A percentile compares a stretch with the other conserved stretches of the same genome.
phyloP scores from a whole-genome alignment of 2,888 invertebrate species.

The Sarcophaga subvicina region DNA sequence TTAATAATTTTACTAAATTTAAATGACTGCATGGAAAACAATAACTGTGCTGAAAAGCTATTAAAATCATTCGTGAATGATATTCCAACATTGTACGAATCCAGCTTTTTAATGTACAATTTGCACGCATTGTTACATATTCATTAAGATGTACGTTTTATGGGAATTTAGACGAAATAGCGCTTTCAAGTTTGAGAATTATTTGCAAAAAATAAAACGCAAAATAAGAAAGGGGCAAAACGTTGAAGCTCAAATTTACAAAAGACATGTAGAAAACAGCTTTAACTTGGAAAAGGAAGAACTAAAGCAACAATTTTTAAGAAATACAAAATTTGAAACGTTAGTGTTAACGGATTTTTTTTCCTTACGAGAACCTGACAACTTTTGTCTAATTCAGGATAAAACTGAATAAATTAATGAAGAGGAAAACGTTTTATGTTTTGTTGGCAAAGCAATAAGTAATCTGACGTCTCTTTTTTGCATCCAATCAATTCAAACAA shows the following conservation, averaged over 20 bases:
- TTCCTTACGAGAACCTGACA: conserved; percentile 44
- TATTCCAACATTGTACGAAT: conserved; percentile 43
- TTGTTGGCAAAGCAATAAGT: conserved; percentile 33
- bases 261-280: conserved; percentile 17
- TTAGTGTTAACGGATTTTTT: conserved; percentile 35
- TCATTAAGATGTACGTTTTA: conserved; percentile 57
- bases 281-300: conserved; percentile 43
- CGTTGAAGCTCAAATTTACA: conserved; percentile 29
- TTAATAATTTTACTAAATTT: conserved; percentile 61
- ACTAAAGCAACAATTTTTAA: conserved; percentile 33
- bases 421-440: conserved; percentile 29
- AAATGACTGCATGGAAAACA: conserved; percentile 53
- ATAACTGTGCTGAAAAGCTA: conserved; percentile 51
- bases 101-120: conserved; percentile 49
- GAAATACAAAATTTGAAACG: conserved; percentile 44
- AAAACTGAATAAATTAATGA: conserved; percentile 49
- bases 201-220: conserved; percentile 61
- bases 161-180: conserved; percentile 17
- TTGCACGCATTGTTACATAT: conserved; percentile 60
- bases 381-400: conserved; percentile 47
- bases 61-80: conserved; percentile 57
- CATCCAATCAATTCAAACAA: conserved; percentile 56
- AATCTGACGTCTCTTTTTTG: conserved; percentile 46
- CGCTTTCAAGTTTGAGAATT: conserved; percentile 62
- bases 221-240: conserved; percentile 47